Evolutionary conservation across 2,113 vertebrate species (phyloP).

Genomic region (Potamarius usumacintae): DNA sequence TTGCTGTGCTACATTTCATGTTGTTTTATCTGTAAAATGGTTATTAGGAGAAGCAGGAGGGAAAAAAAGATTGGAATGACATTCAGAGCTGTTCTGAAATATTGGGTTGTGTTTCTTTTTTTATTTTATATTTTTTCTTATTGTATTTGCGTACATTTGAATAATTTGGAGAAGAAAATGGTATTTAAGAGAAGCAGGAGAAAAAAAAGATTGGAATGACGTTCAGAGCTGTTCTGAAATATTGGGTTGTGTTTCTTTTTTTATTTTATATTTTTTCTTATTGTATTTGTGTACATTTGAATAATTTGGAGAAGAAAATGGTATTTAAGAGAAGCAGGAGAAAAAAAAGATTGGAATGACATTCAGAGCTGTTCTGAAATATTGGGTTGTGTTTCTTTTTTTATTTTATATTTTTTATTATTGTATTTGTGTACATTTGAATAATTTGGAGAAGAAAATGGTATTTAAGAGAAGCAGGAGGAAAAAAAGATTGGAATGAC

Average conservation of each 20-base stretch:
- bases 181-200: no score
- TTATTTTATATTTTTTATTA: no score
- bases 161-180: background rate
- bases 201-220: no score
- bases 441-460: background rate
- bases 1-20: background rate
- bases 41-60: background rate
- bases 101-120: background rate
- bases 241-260: no score
- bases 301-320: background rate
- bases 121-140: no score
- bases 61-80: no score
- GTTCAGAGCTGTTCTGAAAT: no score
- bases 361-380: background rate
- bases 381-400: no score
- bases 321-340: background rate
- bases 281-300: background rate
- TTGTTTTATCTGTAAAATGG: background rate
- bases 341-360: no score
- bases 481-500: no score
- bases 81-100: background rate
- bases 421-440: background rate
- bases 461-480: background rate
- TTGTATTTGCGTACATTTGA: no score
- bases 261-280: no score